Evolutionary conservation across 2,888 invertebrate species (phyloP).

Genomic region (Lochmaea crataegi): DNA sequence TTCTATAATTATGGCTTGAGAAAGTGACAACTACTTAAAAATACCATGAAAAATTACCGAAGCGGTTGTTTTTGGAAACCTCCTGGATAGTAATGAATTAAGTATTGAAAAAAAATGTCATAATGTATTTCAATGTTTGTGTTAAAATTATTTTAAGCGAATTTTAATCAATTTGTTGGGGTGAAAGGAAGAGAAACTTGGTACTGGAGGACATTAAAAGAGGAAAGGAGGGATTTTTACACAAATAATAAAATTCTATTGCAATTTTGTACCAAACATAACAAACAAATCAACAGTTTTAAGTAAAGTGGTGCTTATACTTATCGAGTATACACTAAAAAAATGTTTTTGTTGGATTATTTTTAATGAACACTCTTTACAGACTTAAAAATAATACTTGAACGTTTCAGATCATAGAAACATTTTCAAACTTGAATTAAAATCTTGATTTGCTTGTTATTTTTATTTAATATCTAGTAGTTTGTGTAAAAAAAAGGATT

Average conservation of each 20-base stretch:
- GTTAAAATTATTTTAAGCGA: constrained; percentile 11
- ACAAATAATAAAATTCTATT: constrained; percentile 3
- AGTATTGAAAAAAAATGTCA: too few relatives aligned
- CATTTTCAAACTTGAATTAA: constrained; percentile 9
- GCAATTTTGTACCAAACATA: background rate
- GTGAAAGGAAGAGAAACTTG: constrained; percentile 11
- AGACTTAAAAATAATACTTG: constrained; percentile 19
- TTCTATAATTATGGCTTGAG: too few relatives aligned
- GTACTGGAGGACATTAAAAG: constrained; percentile 5
- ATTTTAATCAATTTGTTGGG: constrained; percentile 25
- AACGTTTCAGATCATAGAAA: background rate
- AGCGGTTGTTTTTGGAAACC: too few relatives aligned
- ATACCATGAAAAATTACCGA: too few relatives aligned
- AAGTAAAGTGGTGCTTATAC: constrained; percentile 15
- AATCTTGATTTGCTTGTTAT: constrained; percentile 5
- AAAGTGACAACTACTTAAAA: too few relatives aligned
- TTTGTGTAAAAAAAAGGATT: constrained; percentile 12
- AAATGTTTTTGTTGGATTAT: background rate
- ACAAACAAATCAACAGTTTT: constrained; percentile 19
- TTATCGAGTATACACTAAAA: constrained; percentile 3
- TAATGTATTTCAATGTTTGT: background rate
- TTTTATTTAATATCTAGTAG: constrained; percentile 10
- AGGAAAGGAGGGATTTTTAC: constrained; percentile 16
- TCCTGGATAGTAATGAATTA: too few relatives aligned
- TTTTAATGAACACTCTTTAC: constrained; percentile 8